Percentiles rank a stretch among this genome's conserved stretches.
Conservation (phyloP, 2,113 vertebrate genomes). For the Delphinus delphis region DNA sequence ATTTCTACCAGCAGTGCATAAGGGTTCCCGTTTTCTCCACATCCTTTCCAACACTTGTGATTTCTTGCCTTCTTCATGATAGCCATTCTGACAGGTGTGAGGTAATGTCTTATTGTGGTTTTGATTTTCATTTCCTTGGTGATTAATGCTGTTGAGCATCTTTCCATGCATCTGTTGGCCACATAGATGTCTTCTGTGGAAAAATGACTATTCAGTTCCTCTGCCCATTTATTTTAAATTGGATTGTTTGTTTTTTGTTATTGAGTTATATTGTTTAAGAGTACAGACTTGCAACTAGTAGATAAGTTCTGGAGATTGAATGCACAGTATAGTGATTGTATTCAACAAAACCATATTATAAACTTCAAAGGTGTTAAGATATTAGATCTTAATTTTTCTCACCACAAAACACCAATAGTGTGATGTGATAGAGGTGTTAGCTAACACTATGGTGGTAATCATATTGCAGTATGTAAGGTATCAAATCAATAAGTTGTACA, state of each 20-base stretch:
- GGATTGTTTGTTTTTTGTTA: background rate
- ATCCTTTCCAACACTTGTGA: background rate
- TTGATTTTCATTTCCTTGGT: background rate
- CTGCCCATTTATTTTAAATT: background rate
- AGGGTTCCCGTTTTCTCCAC: background rate
- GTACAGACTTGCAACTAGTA: background rate
- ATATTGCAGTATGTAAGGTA: too few relatives aligned
- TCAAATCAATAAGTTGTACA: too few relatives aligned
- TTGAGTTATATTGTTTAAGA: background rate
- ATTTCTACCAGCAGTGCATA: background rate
- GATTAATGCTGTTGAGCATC: background rate
- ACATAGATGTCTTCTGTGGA: background rate
- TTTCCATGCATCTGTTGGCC: background rate
- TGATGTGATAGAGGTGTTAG: too few relatives aligned
- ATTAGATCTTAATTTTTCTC: background rate
- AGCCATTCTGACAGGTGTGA: background rate
- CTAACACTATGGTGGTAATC: too few relatives aligned
- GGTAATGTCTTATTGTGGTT: background rate
- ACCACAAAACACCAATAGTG: background rate
- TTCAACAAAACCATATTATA: background rate
- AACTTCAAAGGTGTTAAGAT: background rate
- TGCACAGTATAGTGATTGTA: background rate
- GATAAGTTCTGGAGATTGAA: background rate
- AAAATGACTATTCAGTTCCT: background rate
- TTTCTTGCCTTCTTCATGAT: background rate